Percentiles rank a stretch among this genome's conserved stretches.
phyloP scores from a whole-genome alignment of 2,113 vertebrate species.

The Clarias magur region DNA sequence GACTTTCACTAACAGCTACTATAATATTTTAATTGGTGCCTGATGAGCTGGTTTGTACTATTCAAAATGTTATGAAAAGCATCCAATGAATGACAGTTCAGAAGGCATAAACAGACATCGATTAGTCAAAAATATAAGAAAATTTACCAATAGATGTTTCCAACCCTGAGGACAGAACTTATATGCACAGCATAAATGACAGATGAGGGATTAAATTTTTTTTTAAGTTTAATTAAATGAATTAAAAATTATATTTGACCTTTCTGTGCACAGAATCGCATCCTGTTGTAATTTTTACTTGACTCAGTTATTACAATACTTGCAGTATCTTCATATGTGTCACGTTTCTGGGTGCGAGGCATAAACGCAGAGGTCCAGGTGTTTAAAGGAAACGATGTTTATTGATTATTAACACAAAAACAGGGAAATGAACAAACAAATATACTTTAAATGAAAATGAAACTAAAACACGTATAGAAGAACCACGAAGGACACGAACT shows the following conservation, averaged over 20 bases:
- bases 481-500: no score
- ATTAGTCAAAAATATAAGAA: not conserved
- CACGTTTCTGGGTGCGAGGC: no score
- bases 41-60: not conserved
- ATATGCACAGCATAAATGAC: not conserved
- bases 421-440: no score
- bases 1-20: not conserved
- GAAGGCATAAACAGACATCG: not conserved
- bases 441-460: no score
- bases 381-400: no score
- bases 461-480: no score
- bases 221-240: not conserved
- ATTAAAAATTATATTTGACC: not conserved
- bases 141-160: no score
- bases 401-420: no score
- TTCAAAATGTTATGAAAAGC: not conserved
- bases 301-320: no score
- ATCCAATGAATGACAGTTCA: not conserved
- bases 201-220: not conserved
- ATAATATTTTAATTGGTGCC: not conserved
- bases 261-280: not conserved
- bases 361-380: no score
- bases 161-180: not conserved
- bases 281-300: no score
- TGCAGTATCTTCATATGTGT: no score